Percentiles rank a stretch among this genome's conserved stretches.
phyloP scores from a whole-genome alignment of 2,888 invertebrate genomes.

The Drosophila atripex region DNA sequence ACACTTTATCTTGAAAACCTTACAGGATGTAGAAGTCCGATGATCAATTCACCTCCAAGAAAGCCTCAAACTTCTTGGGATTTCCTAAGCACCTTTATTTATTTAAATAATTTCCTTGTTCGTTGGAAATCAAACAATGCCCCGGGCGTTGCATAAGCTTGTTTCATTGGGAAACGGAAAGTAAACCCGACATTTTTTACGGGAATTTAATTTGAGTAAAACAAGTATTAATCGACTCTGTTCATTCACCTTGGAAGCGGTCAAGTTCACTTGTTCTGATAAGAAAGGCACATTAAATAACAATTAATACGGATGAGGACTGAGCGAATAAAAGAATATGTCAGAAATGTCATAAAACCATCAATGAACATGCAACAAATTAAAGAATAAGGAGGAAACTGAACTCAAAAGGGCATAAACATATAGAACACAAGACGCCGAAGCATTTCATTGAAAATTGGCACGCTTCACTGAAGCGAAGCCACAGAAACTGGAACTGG shows the following conservation, averaged over 20 bases:
- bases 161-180: slow-evolving; percentile 28
- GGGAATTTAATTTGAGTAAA: slow-evolving; percentile 18
- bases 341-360: slow-evolving; percentile 39
- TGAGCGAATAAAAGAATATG: slow-evolving; percentile 14
- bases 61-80: slow-evolving; percentile 10
- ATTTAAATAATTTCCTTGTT: slow-evolving; percentile 32
- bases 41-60: background rate
- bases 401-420: slow-evolving; percentile 32
- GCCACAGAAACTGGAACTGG: slow-evolving; percentile 32
- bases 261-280: slow-evolving; percentile 28
- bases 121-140: slow-evolving; percentile 35
- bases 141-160: slow-evolving; percentile 22
- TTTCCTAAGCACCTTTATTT: slow-evolving; percentile 33
- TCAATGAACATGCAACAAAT: slow-evolving; percentile 54
- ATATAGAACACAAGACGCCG: slow-evolving; percentile 57
- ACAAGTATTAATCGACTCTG: slow-evolving; percentile 13
- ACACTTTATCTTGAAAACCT: background rate
- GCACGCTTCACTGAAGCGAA: slow-evolving; percentile 74
- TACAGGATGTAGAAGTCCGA: slow-evolving; percentile 10
- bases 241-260: slow-evolving; percentile 30
- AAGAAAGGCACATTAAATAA: slow-evolving; percentile 15
- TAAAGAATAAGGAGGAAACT: slow-evolving; percentile 24
- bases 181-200: slow-evolving; percentile 28
- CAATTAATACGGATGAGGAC: slow-evolving; percentile 25
- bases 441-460: slow-evolving; percentile 73